These are phyloP conservation scores for Erythrolamprus reginae DNA, from an alignment of 2,113 vertebrate genomes.

Conservation along the genomic window DNA sequence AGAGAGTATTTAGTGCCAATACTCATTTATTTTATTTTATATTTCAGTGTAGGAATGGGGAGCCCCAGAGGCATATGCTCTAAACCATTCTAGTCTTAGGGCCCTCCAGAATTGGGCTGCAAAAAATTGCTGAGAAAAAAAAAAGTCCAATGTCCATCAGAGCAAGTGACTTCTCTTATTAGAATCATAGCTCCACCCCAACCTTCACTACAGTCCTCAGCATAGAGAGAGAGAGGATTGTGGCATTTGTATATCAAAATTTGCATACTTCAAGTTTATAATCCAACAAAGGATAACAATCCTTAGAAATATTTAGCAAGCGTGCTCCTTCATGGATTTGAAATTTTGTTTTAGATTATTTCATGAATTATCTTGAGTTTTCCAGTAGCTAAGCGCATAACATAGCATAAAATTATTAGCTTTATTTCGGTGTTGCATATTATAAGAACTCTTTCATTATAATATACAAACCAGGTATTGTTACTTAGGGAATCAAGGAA, in stretches of 20 bases:
- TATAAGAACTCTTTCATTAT: neutral
- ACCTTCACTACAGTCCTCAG: neutral
- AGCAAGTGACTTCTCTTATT: neutral
- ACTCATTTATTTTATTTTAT: neutral
- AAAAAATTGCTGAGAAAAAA: neutral
- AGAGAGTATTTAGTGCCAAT: neutral
- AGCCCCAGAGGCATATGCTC: neutral
- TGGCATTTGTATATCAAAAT: neutral
- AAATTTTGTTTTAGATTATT: neutral
- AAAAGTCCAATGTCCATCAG: neutral
- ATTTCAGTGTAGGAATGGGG: neutral
- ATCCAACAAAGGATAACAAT: neutral
- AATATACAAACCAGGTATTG: neutral
- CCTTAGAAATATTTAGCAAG: neutral
- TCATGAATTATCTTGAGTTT: neutral
- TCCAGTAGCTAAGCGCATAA: neutral
- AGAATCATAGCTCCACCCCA: neutral
- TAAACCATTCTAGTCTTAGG: neutral
- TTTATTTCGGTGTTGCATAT: neutral
- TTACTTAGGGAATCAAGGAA: neutral
- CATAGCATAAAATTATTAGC: neutral
- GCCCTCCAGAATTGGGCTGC: neutral
- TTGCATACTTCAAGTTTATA: neutral
- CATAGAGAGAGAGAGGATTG: neutral
- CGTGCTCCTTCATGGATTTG: neutral